Conservation (phyloP, 2,888 invertebrate species). For the Dicyrtoma fusca region DNA sequence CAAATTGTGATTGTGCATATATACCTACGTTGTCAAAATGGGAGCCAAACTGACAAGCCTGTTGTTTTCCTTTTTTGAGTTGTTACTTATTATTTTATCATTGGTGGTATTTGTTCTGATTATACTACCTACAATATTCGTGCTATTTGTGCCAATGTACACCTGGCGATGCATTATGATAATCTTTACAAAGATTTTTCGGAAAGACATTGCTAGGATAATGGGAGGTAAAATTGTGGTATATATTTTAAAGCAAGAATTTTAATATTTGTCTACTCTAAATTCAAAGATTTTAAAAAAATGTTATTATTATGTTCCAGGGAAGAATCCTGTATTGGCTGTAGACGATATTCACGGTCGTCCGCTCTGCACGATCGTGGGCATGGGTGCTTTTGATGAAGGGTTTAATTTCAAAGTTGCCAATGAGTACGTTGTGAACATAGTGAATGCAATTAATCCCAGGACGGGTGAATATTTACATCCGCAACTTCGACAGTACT, state of each 20-base stretch:
- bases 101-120: constrained; percentile 46
- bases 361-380: constrained; percentile 53
- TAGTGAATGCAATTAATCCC: constrained; percentile 27
- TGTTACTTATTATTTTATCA: constrained; percentile 40
- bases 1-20: too few species aligned
- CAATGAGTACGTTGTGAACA: constrained; percentile 24
- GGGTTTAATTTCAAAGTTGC: constrained; percentile 27
- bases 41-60: constrained; percentile 8
- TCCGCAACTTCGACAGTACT: constrained; percentile 34
- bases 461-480: constrained; percentile 24
- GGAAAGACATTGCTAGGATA: constrained; percentile 46
- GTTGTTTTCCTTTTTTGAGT: constrained; percentile 37
- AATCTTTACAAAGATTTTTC: constrained; percentile 44
- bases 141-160: constrained; percentile 41
- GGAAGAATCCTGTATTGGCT: constrained; percentile 52
- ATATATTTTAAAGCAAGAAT: neutral
- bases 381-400: constrained; percentile 50
- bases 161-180: constrained; percentile 42
- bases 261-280: neutral
- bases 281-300: too few species aligned
- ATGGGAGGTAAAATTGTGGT: constrained; percentile 37
- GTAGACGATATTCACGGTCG: constrained; percentile 50
- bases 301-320: too few species aligned
- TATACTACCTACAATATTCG: constrained; percentile 39
- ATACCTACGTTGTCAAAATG: too few species aligned